Conservation (phyloP, 2,888 invertebrate genomes). For the Zygogramma bicolorata region DNA sequence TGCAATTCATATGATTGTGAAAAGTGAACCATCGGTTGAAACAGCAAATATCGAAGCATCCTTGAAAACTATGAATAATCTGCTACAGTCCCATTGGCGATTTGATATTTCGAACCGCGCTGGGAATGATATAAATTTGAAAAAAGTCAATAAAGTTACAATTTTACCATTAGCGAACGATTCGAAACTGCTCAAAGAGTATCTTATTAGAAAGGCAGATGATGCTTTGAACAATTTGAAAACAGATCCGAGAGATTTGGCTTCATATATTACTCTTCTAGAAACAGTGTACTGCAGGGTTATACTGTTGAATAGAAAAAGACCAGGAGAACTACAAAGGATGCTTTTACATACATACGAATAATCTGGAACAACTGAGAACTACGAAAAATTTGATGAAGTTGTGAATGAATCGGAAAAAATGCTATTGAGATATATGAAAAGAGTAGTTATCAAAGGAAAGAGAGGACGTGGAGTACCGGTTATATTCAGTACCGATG, state of each 20-base stretch:
- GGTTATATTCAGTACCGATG: slow-evolving; percentile 44
- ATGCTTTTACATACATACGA: slow-evolving; percentile 12
- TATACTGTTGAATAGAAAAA: slow-evolving; percentile 44
- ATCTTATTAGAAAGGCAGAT: slow-evolving; percentile 18
- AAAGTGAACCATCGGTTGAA: neutral
- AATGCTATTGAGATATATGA: slow-evolving; percentile 30
- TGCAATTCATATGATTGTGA: slow-evolving; percentile 21
- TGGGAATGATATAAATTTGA: slow-evolving; percentile 2
- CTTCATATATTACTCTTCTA: slow-evolving; percentile 27
- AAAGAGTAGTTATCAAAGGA: slow-evolving; percentile 36
- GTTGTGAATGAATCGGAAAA: slow-evolving; percentile 12
- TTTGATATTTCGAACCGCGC: slow-evolving; percentile 39
- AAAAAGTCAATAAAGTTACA: slow-evolving; percentile 22
- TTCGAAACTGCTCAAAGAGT: slow-evolving; percentile 43
- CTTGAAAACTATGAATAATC: slow-evolving; percentile 43
- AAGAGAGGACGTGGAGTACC: slow-evolving; percentile 33
- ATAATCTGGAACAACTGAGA: neutral
- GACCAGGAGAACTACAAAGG: slow-evolving; percentile 50
- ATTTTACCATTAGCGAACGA: slow-evolving; percentile 34
- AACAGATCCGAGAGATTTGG: neutral
- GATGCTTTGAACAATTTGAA: neutral
- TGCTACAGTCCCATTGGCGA: slow-evolving; percentile 42
- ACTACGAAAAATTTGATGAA: slow-evolving; percentile 37
- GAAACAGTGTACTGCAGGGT: slow-evolving; percentile 29
- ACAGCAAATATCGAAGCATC: slow-evolving; percentile 43